These are phyloP conservation scores for Lochmaea capreae DNA, from an alignment of 2,888 invertebrate species.

Conservation along the genomic window DNA sequence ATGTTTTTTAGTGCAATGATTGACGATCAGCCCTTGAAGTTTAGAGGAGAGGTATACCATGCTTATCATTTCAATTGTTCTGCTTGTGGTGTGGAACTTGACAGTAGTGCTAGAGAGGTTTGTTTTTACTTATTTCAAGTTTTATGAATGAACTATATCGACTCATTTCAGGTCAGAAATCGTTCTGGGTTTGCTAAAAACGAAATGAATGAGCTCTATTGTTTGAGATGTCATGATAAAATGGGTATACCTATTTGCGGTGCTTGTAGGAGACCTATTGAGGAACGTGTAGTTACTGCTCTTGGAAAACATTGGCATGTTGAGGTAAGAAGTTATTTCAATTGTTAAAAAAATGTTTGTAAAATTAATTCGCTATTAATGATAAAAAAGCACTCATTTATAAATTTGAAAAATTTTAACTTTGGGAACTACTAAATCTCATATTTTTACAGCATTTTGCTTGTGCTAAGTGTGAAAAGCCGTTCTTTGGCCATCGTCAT, in stretches of 20 bases:
- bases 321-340: slow-evolving; percentile 72
- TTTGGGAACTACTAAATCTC: no score
- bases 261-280: slow-evolving; percentile 98
- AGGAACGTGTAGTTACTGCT: slow-evolving; percentile 98
- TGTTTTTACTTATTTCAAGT: not conserved
- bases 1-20: slow-evolving; percentile 79
- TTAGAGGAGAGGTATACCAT: slow-evolving; percentile 97
- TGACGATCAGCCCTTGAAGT: slow-evolving; percentile 90
- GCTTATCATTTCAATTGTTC: slow-evolving; percentile 99
- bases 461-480: slow-evolving; percentile 99
- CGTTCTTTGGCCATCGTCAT: slow-evolving; percentile 98
- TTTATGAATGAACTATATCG: not conserved
- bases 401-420: no score
- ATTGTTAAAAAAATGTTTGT: no score
- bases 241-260: slow-evolving; percentile 99
- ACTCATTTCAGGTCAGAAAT: slow-evolving; percentile 75
- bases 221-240: slow-evolving; percentile 97
- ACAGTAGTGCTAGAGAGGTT: slow-evolving; percentile 91
- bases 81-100: slow-evolving; percentile 90
- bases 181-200: slow-evolving; percentile 90
- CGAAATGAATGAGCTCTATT: slow-evolving; percentile 96
- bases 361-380: no score
- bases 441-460: slow-evolving; percentile 88
- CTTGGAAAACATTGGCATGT: slow-evolving; percentile 99
- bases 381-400: no score